These are phyloP conservation scores for Papilio machaon DNA, from an alignment of 1,140 invertebrate genomes.

Conservation along the genomic window DNA sequence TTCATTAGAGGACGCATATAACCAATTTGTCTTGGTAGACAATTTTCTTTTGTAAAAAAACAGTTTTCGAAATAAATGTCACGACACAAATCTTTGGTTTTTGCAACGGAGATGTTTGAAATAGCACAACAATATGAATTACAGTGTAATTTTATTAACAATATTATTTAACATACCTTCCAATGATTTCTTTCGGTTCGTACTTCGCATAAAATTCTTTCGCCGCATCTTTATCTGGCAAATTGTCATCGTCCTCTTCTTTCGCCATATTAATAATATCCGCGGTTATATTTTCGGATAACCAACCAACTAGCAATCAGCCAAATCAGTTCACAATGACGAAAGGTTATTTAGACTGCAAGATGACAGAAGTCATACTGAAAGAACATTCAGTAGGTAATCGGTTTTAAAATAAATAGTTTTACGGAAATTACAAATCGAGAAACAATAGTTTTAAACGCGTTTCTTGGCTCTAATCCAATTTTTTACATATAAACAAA, in stretches of 20 bases:
- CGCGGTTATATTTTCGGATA: conserved; percentile 56
- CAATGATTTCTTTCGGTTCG: conserved; percentile 98
- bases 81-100: not conserved
- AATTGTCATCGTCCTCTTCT: conserved; percentile 90
- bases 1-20: not conserved
- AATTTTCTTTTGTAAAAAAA: not conserved
- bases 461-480: conserved; percentile 31
- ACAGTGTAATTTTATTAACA: not conserved
- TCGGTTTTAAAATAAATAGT: conserved; percentile 8
- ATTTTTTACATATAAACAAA: conserved; percentile 32
- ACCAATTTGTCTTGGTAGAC: not conserved
- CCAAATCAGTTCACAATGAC: conserved; percentile 64
- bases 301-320: conserved; percentile 46
- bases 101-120: not conserved
- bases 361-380: conserved; percentile 27
- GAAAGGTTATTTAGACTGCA: conserved; percentile 72
- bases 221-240: conserved; percentile 94
- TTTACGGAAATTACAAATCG: conserved; percentile 22
- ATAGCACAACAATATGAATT: not conserved
- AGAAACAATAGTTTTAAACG: not conserved
- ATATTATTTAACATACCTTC: conserved; percentile 86
- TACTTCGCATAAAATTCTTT: conserved; percentile 99
- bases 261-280: conserved; percentile 86
- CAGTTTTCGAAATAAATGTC: not conserved
- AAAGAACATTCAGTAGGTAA: not conserved